phyloP scores from a whole-genome alignment of 2,888 invertebrate species.

The Lithosia quadra region DNA sequence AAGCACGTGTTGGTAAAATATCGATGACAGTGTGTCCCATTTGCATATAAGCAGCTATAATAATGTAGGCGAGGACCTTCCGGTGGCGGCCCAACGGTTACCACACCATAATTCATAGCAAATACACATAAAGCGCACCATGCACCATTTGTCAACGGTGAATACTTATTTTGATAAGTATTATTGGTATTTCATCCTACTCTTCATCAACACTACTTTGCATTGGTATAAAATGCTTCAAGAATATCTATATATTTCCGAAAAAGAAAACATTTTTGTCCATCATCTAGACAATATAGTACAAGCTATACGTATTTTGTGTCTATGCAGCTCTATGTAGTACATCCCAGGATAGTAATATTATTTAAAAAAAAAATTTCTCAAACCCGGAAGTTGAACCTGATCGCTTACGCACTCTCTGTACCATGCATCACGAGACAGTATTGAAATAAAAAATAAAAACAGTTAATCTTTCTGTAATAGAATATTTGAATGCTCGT shows the following conservation, averaged over 20 bases:
- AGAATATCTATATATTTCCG: no score
- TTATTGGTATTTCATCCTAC: no score
- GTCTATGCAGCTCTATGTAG: neutral
- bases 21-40: constrained; percentile 66
- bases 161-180: neutral
- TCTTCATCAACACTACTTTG: no score
- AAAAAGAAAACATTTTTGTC: no score
- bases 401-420: neutral
- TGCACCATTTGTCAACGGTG: neutral
- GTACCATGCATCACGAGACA: neutral
- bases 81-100: constrained; percentile 68
- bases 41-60: constrained; percentile 62
- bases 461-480: constrained; percentile 28
- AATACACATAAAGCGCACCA: constrained; percentile 24
- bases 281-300: neutral
- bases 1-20: constrained; percentile 63
- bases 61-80: constrained; percentile 75
- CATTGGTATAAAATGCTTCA: no score
- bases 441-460: neutral
- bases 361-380: neutral
- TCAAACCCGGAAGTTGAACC: neutral
- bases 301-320: neutral
- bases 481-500: constrained; percentile 19
- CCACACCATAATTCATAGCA: constrained; percentile 59
- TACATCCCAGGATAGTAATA: neutral